These are phyloP conservation scores for Spheniscus mendiculus DNA, from an alignment of 2,113 vertebrate species.

Conservation along the genomic window DNA sequence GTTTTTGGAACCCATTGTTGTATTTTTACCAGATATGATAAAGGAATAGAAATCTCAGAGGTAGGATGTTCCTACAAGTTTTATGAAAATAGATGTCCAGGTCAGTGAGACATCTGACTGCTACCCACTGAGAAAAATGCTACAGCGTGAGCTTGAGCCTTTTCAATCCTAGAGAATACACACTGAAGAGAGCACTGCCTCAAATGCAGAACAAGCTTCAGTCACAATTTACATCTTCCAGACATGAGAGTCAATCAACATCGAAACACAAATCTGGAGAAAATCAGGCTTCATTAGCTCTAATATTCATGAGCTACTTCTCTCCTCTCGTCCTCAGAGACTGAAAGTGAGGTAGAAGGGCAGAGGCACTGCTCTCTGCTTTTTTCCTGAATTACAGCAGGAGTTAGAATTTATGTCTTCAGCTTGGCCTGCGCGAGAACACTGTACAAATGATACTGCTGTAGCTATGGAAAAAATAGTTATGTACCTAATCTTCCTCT, in stretches of 20 bases:
- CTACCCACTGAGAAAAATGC: neutral
- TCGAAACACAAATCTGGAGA: neutral
- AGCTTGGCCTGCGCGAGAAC: neutral
- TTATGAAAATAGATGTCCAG: neutral
- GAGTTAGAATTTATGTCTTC: neutral
- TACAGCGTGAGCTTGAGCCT: neutral
- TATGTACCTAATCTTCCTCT: neutral
- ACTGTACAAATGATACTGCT: neutral
- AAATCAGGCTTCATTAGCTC: conserved; percentile 23
- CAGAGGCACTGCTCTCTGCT: neutral
- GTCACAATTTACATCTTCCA: neutral
- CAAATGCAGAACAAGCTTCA: neutral
- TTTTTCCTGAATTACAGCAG: neutral
- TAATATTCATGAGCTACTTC: conserved; percentile 9
- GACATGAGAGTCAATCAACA: neutral
- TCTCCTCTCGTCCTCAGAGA: neutral
- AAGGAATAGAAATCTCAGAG: neutral
- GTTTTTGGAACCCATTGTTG: neutral
- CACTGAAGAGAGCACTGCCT: neutral
- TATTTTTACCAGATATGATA: neutral
- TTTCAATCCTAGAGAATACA: neutral
- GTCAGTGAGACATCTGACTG: neutral
- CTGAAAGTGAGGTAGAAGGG: neutral
- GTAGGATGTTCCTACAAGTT: neutral
- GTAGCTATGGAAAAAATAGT: neutral